A percentile compares a stretch with the other conserved stretches of the same genome.
phyloP scores from a whole-genome alignment of 2,888 invertebrate genomes.

The Drosophila histrio region DNA sequence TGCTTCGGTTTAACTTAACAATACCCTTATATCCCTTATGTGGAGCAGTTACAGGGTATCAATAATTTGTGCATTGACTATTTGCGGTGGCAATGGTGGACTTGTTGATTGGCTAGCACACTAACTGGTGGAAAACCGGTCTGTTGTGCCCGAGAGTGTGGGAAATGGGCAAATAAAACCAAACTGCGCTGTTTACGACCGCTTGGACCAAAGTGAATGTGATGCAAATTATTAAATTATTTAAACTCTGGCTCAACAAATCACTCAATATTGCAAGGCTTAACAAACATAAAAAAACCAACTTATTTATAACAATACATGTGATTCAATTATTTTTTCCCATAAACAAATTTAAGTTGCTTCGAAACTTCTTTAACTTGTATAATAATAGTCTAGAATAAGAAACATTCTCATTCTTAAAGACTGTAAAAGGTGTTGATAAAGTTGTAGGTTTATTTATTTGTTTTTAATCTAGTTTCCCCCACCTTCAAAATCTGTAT shows the following conservation, averaged over 20 bases:
- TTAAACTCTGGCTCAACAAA: conserved; percentile 7
- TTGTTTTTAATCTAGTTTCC: no score
- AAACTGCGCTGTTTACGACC: conserved; percentile 50
- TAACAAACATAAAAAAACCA: not conserved
- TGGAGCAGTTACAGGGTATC: conserved; percentile 13
- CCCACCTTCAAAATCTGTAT: no score
- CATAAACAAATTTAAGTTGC: no score
- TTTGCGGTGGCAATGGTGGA: conserved; percentile 5
- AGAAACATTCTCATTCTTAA: no score
- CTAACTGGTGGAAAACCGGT: conserved; percentile 53
- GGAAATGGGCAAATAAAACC: conserved; percentile 62
- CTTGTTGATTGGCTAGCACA: conserved; percentile 42
- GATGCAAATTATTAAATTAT: conserved; percentile 58
- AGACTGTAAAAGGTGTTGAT: no score
- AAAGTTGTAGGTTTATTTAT: no score
- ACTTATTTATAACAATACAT: conserved; percentile 3
- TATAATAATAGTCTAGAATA: no score
- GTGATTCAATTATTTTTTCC: no score
- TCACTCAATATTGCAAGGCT: conserved; percentile 1
- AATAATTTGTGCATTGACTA: conserved; percentile 12
- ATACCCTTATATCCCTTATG: not conserved
- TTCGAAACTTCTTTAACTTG: no score
- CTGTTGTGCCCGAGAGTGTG: conserved; percentile 46
- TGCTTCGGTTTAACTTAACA: fast-evolving
- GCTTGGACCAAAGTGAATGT: conserved; percentile 63